A percentile compares a stretch with the other conserved stretches of the same genome.
phyloP scores from a whole-genome alignment of 2,113 vertebrate genomes.

The Brienomyrus brachyistius region DNA sequence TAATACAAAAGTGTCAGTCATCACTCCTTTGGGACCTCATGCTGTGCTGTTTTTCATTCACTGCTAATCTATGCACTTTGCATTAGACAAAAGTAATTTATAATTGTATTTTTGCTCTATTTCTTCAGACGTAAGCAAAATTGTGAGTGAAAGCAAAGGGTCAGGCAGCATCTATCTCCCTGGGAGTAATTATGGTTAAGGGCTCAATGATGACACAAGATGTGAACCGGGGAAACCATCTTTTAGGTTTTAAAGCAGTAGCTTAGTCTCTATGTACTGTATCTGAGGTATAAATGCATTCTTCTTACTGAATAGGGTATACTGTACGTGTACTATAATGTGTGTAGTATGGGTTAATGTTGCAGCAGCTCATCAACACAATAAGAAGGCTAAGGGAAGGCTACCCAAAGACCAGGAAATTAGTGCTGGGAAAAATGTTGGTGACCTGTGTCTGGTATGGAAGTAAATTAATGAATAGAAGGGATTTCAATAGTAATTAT shows the following conservation, averaged over 20 bases:
- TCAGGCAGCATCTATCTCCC: background rate
- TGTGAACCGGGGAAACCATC: background rate
- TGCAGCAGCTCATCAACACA: background rate
- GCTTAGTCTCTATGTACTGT: background rate
- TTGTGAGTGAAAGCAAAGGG: background rate
- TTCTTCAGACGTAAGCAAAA: background rate
- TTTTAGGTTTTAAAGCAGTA: background rate
- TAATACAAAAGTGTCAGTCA: background rate
- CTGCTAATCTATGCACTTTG: background rate
- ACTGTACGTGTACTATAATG: background rate
- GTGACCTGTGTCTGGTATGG: background rate
- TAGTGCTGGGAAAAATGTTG: background rate
- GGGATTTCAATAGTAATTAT: background rate
- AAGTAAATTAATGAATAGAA: background rate
- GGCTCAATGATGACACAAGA: background rate
- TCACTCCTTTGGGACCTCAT: background rate
- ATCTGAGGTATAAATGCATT: background rate
- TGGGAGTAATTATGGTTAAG: background rate
- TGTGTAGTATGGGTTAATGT: background rate
- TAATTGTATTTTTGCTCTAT: background rate
- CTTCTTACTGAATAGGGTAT: background rate
- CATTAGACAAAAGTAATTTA: background rate
- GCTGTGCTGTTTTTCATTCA: background rate
- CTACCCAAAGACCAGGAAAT: background rate
- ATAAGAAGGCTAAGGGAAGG: background rate